Evolutionary conservation across 1,140 invertebrate genomes (phyloP), one percentile per base, ranked within the genome.

Genomic region (Neodiprion virginianus): DNA sequence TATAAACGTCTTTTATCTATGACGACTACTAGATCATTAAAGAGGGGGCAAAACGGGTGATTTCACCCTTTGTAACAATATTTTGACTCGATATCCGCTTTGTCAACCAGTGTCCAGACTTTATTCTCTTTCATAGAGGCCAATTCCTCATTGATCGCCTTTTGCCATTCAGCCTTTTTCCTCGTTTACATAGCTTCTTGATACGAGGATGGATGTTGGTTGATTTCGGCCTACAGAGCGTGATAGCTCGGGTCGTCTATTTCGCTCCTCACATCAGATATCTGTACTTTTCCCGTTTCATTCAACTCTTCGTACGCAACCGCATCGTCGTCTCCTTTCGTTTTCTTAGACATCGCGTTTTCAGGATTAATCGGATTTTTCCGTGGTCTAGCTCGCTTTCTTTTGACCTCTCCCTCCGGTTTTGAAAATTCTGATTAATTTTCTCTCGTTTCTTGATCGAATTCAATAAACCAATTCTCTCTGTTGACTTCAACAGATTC

Each of bases 121-220:
- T 73, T 73, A 73, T 71, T 75, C 67, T 69, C 47, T 17, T 48
- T 7, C 72, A 77, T 73, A 14, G 73, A 71, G 0, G 72, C 48
- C 66, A 77, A 40, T 23, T 77, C 74, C 68, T 72, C 67, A 28
- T 77, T 72, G 49, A 77, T 72, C 21, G 77, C 74, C 67, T 69
- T 1, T 67, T 50, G 72, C 72, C 72, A 73, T 40, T 40, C 1
- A 3, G 14, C 65, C 28, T 68, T 73, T 12, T 73, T 47, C 14
- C 21, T 17, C 14, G 28, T 73, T 48, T 49, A 21, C 14, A 73
- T 73, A 4, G 72, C 72, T 50, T 73, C 72, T 67, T 28, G 23
- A 28, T 73, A 73, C 7, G 17, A 28, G 4, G 21, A n/a, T 11
- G 65, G 72, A 67, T 73, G 48, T 68, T 11, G 10, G 14, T 67